These are phyloP conservation scores for Danaus melanippus DNA, from an alignment of 1,140 invertebrate genomes.

Conservation along the genomic window DNA sequence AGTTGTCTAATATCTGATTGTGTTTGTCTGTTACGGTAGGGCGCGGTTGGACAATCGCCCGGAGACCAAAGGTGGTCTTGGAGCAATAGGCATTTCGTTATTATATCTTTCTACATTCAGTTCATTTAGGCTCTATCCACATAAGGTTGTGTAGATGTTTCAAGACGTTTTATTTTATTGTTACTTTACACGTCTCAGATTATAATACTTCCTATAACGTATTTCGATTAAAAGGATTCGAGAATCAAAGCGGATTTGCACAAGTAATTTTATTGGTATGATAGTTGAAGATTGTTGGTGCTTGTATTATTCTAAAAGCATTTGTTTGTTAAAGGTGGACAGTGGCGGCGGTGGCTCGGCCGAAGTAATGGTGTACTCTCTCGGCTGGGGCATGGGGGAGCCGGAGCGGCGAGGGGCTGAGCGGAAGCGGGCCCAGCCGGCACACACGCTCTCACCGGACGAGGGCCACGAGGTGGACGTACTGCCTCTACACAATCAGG, in stretches of 20 bases:
- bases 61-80: neutral
- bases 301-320: neutral
- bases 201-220: too few relatives aligned
- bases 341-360: conserved; percentile 66
- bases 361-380: conserved; percentile 70
- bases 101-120: too few relatives aligned
- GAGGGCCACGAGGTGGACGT: conserved; percentile 69
- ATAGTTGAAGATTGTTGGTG: too few relatives aligned
- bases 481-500: conserved; percentile 68
- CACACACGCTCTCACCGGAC: conserved; percentile 57
- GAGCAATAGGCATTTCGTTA: too few relatives aligned
- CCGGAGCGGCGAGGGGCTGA: conserved; percentile 66
- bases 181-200: too few relatives aligned
- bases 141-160: too few relatives aligned
- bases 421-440: conserved; percentile 61
- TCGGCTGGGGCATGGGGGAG: conserved; percentile 69
- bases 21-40: conserved; percentile 15
- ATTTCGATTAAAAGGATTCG: too few relatives aligned
- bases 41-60: conserved; percentile 17
- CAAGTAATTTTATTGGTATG: too few relatives aligned
- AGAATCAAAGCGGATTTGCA: too few relatives aligned
- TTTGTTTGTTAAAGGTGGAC: conserved; percentile 45
- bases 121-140: too few relatives aligned
- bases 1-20: conserved; percentile 15
- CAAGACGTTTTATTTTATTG: too few relatives aligned